Evolutionary conservation across 2,888 invertebrate species (phyloP).

Genomic region (Melinopterus prodromus): DNA sequence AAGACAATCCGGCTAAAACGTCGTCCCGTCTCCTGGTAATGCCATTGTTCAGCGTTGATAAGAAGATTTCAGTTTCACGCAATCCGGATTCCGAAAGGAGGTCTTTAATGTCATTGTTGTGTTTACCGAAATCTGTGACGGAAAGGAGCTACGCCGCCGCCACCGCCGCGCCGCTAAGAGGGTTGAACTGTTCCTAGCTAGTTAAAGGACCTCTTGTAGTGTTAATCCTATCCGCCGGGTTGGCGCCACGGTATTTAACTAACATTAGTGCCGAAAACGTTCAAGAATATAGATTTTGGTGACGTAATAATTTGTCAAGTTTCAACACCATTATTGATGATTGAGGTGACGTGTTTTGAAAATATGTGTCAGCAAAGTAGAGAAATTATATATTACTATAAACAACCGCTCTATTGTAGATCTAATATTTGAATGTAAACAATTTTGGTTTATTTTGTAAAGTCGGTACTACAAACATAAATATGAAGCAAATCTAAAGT

Average conservation of each 20-base stretch:
- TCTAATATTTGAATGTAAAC: no score
- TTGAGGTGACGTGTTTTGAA: no score
- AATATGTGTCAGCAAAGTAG: no score
- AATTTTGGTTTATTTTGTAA: no score
- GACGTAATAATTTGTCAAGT: not conserved
- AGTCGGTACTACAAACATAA: no score
- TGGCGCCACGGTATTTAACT: slow-evolving; percentile 24
- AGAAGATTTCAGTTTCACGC: not conserved
- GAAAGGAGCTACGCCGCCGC: not conserved
- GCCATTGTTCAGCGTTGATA: not conserved
- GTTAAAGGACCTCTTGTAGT: slow-evolving; percentile 8
- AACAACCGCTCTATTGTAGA: no score
- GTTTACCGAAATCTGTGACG: slow-evolving; percentile 14
- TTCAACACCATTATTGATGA: not conserved
- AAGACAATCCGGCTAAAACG: not conserved
- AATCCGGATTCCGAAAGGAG: not conserved
- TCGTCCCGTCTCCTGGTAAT: not conserved
- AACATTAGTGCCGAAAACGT: not conserved
- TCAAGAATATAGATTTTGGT: not conserved
- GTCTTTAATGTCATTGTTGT: slow-evolving; percentile 12
- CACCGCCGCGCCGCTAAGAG: not conserved
- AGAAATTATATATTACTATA: no score
- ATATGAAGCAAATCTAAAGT: no score
- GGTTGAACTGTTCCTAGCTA: not conserved
- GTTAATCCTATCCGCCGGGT: slow-evolving; percentile 18